Conservation (phyloP, 2,797 vertebrate genomes). For the Falco rusticolus region DNA sequence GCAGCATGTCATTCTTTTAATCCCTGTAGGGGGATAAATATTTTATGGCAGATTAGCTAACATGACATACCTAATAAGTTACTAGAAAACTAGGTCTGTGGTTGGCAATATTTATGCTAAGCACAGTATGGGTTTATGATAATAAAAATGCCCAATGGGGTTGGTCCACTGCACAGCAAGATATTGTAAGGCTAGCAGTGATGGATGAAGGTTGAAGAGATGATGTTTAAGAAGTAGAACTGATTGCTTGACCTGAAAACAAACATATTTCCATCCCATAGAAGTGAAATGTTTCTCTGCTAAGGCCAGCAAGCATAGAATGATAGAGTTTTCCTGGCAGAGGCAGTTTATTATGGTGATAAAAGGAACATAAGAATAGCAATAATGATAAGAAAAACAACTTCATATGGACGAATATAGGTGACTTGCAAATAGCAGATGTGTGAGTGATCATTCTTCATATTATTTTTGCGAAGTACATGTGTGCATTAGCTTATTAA, state of each 20-base stretch:
- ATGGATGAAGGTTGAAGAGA: not conserved
- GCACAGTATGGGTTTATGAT: not conserved
- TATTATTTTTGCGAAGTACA: not conserved
- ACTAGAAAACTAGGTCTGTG: not conserved
- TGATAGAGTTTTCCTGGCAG: not conserved
- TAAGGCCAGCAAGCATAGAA: not conserved
- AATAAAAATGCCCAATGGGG: not conserved
- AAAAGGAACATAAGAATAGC: not conserved
- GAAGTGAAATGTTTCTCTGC: not conserved
- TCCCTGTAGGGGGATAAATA: not conserved
- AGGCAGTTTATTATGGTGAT: not conserved
- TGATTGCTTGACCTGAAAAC: not conserved
- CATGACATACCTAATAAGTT: slow-evolving; percentile 3
- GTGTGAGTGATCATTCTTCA: not conserved
- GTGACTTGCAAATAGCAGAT: not conserved
- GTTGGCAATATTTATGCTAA: not conserved
- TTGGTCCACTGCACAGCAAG: not conserved
- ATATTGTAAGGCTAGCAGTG: not conserved
- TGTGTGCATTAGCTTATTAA: not conserved
- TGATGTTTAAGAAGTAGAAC: not conserved
- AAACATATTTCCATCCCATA: not conserved
- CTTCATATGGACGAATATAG: not conserved
- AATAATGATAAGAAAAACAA: not conserved
- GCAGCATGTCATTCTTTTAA: not conserved
- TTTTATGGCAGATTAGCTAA: slow-evolving; percentile 51